Conservation (phyloP, 2,113 vertebrate genomes). For the Propithecus coquereli region DNA sequence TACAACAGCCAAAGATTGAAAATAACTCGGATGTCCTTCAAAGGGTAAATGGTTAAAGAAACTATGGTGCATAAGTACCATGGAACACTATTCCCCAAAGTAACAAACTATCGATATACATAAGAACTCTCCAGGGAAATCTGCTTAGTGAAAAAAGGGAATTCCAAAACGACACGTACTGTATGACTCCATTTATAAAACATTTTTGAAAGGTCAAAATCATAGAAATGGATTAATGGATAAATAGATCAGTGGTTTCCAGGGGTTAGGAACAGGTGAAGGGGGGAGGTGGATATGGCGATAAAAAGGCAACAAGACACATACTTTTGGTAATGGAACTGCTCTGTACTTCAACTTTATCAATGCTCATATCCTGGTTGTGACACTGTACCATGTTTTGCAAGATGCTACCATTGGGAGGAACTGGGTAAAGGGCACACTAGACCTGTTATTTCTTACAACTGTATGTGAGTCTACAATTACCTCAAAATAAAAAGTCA, state of each 20-base stretch:
- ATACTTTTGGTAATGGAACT: not conserved
- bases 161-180: not conserved
- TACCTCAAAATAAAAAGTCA: not conserved
- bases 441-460: not conserved
- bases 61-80: not conserved
- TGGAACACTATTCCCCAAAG: not conserved
- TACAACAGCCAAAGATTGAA: not conserved
- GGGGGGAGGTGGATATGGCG: not conserved
- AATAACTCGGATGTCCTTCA: not conserved
- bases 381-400: not conserved
- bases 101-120: not conserved
- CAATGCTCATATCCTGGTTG: not conserved
- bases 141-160: constrained; percentile 16
- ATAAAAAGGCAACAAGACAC: not conserved
- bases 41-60: constrained; percentile 1
- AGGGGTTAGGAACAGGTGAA: not conserved
- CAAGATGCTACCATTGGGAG: not conserved
- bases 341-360: not conserved
- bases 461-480: not conserved
- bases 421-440: not conserved
- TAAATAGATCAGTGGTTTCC: not conserved
- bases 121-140: not conserved
- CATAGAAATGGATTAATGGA: not conserved
- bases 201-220: constrained; percentile 27
- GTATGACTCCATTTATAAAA: not conserved